Evolutionary conservation across 2,113 vertebrate genomes (phyloP).

Genomic region (Python bivittatus): DNA sequence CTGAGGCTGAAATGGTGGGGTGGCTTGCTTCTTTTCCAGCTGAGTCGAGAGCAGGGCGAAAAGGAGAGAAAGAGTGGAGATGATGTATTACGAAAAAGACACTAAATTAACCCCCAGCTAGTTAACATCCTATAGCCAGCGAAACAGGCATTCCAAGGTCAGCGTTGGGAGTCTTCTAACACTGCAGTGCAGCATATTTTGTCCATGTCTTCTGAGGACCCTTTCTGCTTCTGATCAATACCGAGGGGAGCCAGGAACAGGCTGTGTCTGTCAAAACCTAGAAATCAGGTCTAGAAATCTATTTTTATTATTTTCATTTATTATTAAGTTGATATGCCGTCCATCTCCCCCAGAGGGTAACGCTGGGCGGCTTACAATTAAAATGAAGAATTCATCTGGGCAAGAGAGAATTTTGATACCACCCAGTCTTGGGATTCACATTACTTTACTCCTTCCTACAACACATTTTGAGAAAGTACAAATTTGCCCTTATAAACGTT

Average conservation of each 20-base stretch:
- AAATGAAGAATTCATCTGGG: background rate
- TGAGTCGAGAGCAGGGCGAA: constrained; percentile 39
- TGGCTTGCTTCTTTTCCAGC: constrained; percentile 96
- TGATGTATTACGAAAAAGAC: rapidly evolving
- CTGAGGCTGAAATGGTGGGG: constrained; percentile 94
- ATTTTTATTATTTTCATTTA: too few relatives aligned
- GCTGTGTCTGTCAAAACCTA: background rate
- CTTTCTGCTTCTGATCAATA: background rate
- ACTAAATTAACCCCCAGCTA: background rate
- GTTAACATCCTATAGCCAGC: background rate
- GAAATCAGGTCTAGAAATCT: background rate
- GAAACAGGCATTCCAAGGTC: background rate
- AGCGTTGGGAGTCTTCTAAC: background rate
- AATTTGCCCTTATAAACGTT: background rate
- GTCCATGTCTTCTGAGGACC: background rate
- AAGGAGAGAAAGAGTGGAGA: rapidly evolving
- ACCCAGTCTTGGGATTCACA: background rate
- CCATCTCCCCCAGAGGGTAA: too few relatives aligned
- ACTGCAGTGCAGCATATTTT: background rate
- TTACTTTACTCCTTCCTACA: too few relatives aligned
- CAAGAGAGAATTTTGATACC: background rate
- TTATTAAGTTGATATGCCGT: too few relatives aligned
- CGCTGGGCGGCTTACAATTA: too few relatives aligned
- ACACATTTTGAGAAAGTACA: background rate
- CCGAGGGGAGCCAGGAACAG: background rate